Evolutionary conservation across 2,797 vertebrate species (phyloP).

Genomic region (Natrix natrix): DNA sequence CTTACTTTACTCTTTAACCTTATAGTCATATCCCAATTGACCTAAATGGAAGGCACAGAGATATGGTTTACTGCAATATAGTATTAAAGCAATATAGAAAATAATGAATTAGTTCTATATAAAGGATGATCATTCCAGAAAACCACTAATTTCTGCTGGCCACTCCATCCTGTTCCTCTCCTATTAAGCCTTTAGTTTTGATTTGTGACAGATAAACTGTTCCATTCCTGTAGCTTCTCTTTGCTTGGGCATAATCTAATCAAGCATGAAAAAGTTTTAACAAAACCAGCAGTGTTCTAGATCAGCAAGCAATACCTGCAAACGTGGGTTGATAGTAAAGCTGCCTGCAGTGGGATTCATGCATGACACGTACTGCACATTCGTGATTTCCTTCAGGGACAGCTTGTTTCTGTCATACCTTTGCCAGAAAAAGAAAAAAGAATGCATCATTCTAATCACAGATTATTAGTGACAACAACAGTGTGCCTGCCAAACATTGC

Average conservation of each 20-base stretch:
- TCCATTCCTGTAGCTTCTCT: not conserved
- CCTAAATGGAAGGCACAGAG: not conserved
- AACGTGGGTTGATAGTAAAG: slow-evolving; percentile 93
- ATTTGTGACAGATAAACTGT: not conserved
- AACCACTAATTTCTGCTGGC: not conserved
- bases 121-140: not conserved
- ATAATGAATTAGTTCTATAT: not conserved
- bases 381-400: slow-evolving; percentile 88
- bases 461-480: slow-evolving; percentile 6
- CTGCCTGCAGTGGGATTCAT: slow-evolving; percentile 95
- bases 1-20: not conserved
- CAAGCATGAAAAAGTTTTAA: not conserved
- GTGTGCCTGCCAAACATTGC: not conserved
- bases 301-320: slow-evolving; percentile 80
- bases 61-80: not conserved
- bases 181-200: not conserved
- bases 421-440: slow-evolving; percentile 18
- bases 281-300: rapidly evolving
- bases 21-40: not conserved
- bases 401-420: slow-evolving; percentile 95
- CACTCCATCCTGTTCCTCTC: not conserved
- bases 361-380: slow-evolving; percentile 90
- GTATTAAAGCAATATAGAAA: not conserved
- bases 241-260: not conserved
- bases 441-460: not conserved